Percentiles rank a stretch among this genome's conserved stretches.
phyloP scores from a whole-genome alignment of 2,113 vertebrate species.

The Melanerpes formicivorus region DNA sequence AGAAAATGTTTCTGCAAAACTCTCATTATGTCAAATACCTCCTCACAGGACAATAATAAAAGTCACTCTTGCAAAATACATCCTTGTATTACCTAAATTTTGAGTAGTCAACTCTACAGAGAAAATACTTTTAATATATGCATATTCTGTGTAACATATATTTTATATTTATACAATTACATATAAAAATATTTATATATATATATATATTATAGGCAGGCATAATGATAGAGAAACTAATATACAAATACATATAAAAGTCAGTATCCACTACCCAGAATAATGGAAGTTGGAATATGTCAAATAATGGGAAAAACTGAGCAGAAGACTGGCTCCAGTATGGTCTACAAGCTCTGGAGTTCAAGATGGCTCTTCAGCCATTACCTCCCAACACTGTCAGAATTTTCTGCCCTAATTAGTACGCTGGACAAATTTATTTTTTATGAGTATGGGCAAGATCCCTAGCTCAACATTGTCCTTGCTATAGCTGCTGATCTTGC shows the following conservation, averaged over 20 bases:
- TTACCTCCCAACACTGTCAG: neutral
- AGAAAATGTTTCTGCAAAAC: neutral
- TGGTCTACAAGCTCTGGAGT: neutral
- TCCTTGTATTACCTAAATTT: neutral
- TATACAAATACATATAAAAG: neutral
- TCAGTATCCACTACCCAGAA: neutral
- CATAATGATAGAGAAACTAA: neutral
- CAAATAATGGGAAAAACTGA: neutral
- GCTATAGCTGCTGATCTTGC: neutral
- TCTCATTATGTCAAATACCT: neutral
- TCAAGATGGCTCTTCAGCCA: neutral
- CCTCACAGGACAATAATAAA: neutral
- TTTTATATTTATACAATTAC: neutral
- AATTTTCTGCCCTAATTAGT: neutral
- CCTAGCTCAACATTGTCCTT: neutral
- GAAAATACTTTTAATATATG: neutral
- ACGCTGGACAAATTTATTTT: neutral
- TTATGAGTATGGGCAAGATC: fast-evolving
- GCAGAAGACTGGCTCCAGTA: neutral
- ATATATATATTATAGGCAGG: too few species aligned
- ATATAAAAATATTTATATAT: neutral
- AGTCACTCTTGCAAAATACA: neutral
- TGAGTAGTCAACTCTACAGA: neutral
- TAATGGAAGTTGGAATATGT: neutral
- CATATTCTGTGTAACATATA: neutral